Base-by-base conservation (phyloP, 2,797 vertebrate genomes). In the Carapus acus region DNA sequence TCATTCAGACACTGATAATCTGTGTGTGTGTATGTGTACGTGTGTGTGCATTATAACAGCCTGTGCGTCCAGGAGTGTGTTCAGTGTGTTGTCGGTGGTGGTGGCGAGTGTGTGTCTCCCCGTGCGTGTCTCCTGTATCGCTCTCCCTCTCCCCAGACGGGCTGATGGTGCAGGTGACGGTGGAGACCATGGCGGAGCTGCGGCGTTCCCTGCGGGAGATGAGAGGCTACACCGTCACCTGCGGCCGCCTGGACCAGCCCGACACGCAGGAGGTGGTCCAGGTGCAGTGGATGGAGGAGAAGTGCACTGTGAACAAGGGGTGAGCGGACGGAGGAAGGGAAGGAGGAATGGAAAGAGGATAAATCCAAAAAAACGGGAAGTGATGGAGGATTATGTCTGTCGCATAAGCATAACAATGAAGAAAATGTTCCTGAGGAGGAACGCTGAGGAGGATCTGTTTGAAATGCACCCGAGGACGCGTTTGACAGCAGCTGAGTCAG, bases 111-210 rank as follows among this genome's bases (percentile, higher is more conserved):
- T n/a, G n/a, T n/a, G n/a, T n/a, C n/a, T n/a, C n/a, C 80, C 37
- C 65, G 77, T 72, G 82, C 81, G 77, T 79, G 78, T 74, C 73
- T 76, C 66, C 73, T 69, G 77, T 80, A 77, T 72, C 20, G 75
- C 69, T 83, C 57, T 74, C 67, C 67, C 62, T 84, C 49, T 72
- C 60, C 66, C 54, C 83, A 99, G 96, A 99, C 79, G 96, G 96
- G 29, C 88, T 99, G 45, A 95, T 99, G 94, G 94, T 99, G 77
- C 96, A 99, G 87, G 94, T 98, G 83, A 95, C 93, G 1, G 89
- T 94, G 48, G 96, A 98, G 81, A 94, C 91, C 78, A 98, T 99
- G 96, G 92, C 90, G 12, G 90, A 93, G 38, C 76, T 99, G 58
- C 89, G 95, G 8, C 88, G 92, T 84, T 91, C 92, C 2, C 85